Evolutionary conservation across 2,113 vertebrate genomes (phyloP).

Genomic region (Anseranas semipalmata): DNA sequence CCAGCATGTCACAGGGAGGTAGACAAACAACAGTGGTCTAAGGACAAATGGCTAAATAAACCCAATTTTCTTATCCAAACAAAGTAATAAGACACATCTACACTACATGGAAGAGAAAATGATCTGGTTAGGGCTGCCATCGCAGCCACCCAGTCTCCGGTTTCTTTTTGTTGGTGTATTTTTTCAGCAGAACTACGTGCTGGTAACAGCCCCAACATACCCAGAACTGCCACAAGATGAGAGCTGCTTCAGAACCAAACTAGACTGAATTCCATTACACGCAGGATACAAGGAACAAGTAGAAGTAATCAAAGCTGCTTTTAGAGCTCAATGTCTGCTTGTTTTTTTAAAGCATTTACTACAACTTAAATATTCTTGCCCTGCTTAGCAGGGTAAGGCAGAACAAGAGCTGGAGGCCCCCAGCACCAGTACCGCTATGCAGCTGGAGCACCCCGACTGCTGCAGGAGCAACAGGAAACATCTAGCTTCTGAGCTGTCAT

Average conservation of each 20-base stretch:
- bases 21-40: background rate
- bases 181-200: background rate
- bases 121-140: background rate
- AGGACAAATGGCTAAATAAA: background rate
- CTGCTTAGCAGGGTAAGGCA: background rate
- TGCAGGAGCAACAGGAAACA: background rate
- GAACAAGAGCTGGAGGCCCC: background rate
- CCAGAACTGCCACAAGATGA: fast-evolving
- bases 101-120: background rate
- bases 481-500: background rate
- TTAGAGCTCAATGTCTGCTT: background rate
- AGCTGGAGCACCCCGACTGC: background rate
- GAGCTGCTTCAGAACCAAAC: background rate
- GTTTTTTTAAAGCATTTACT: background rate
- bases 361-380: background rate
- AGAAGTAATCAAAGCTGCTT: background rate
- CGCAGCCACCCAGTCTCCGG: background rate
- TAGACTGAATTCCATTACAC: background rate
- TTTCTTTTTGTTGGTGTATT: background rate
- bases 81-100: background rate
- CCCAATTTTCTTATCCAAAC: background rate
- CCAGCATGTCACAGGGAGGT: background rate
- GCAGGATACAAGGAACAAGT: background rate
- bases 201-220: fast-evolving
- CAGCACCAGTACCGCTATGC: background rate